Conservation (phyloP, 2,888 invertebrate species). For the Cantharis rufa region DNA sequence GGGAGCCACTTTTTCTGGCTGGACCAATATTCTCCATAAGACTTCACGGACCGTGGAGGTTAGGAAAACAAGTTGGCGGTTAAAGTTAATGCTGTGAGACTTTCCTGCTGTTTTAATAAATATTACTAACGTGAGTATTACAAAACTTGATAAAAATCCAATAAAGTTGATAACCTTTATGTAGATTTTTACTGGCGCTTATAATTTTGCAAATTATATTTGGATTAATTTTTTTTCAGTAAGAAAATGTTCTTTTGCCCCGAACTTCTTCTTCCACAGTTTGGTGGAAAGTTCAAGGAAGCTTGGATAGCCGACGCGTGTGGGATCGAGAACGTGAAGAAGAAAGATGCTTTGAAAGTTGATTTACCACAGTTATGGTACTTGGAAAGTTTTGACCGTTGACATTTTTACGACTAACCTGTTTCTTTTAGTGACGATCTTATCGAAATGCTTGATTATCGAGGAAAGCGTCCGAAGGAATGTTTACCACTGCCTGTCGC, state of each 20-base stretch:
- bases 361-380: neutral
- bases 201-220: neutral
- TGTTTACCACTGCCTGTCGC: neutral
- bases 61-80: too few species aligned
- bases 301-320: neutral
- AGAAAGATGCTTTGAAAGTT: neutral
- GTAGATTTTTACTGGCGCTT: neutral
- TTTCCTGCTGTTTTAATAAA: neutral
- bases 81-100: too few species aligned
- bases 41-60: too few species aligned
- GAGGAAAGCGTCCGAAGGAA: too few species aligned
- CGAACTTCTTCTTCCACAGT: neutral
- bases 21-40: too few species aligned
- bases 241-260: neutral
- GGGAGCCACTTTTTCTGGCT: too few species aligned
- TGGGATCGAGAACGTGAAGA: neutral
- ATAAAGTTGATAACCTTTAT: neutral
- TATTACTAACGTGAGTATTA: neutral
- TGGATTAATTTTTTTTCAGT: neutral
- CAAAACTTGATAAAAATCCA: neutral
- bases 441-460: neutral
- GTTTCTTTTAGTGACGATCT: neutral
- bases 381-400: neutral
- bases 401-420: neutral
- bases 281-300: neutral